A percentile compares a stretch with the other conserved stretches of the same genome.
These are phyloP conservation scores for Ochropleura leucogaster DNA, from an alignment of 2,888 invertebrate species.

Conservation along the genomic window DNA sequence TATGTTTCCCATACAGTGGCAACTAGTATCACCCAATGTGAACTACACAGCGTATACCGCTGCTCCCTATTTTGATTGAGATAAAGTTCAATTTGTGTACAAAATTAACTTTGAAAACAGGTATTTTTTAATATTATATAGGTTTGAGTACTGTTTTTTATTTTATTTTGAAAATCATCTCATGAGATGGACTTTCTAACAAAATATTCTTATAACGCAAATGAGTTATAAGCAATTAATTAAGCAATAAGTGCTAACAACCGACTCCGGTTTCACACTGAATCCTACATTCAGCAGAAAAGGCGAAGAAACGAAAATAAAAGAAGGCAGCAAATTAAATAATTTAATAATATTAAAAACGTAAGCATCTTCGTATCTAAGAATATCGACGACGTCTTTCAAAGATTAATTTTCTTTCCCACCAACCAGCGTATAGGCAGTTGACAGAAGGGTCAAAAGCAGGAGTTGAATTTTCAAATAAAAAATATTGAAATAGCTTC, in stretches of 20 bases:
- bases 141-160: too few species aligned
- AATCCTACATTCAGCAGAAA: background rate
- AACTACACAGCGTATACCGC: background rate
- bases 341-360: background rate
- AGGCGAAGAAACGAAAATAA: background rate
- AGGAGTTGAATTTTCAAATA: conserved; percentile 4
- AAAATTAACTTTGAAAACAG: too few species aligned
- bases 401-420: conserved; percentile 15
- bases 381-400: too few species aligned
- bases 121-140: too few species aligned
- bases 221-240: background rate
- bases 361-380: background rate
- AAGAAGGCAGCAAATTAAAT: background rate
- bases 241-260: too few species aligned
- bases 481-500: conserved; percentile 15
- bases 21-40: background rate
- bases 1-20: background rate
- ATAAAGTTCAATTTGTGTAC: background rate
- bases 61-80: background rate
- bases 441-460: background rate
- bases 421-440: too few species aligned
- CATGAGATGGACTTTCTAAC: background rate
- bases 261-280: background rate
- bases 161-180: too few species aligned
- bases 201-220: background rate